These are phyloP conservation scores for Cinclus mexicanus DNA, from an alignment of 2,113 vertebrate species.

Conservation along the genomic window DNA sequence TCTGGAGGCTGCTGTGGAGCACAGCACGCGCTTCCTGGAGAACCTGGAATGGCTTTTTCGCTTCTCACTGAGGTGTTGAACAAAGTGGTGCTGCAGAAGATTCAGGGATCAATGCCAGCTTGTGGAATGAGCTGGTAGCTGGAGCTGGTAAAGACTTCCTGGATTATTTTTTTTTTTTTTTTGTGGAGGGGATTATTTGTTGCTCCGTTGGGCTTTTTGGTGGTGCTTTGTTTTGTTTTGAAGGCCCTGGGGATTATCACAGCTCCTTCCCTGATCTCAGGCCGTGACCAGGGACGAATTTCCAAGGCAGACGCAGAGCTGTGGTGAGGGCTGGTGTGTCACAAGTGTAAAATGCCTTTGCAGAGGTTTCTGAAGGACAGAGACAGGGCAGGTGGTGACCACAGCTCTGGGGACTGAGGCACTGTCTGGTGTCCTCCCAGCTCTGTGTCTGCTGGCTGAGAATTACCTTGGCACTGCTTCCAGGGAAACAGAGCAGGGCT, in stretches of 20 bases:
- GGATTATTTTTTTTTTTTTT: too few relatives aligned
- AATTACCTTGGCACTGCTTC: neutral
- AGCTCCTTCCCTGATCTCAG: neutral
- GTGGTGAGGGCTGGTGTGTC: neutral
- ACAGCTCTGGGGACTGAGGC: neutral
- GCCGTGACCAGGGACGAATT: neutral
- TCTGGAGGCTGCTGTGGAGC: neutral
- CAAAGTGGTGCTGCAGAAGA: neutral
- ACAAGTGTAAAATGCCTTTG: fast-evolving
- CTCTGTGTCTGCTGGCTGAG: neutral
- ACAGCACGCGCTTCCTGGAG: neutral
- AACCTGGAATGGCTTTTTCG: neutral
- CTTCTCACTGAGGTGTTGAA: neutral
- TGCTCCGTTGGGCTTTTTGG: neutral
- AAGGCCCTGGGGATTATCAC: too few relatives aligned
- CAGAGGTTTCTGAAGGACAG: neutral
- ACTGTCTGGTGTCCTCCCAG: neutral
- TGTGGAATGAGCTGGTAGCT: neutral
- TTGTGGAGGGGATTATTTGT: neutral
- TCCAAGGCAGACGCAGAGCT: fast-evolving
- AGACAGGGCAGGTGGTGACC: fast-evolving
- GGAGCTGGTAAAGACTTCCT: neutral
- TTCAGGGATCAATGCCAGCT: neutral
- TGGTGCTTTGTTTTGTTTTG: neutral
- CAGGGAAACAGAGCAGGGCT: neutral